Evolutionary conservation across 1,140 invertebrate species (phyloP), one percentile per base, ranked within the genome.

Genomic region (Cyphomyrmex costatus): DNA sequence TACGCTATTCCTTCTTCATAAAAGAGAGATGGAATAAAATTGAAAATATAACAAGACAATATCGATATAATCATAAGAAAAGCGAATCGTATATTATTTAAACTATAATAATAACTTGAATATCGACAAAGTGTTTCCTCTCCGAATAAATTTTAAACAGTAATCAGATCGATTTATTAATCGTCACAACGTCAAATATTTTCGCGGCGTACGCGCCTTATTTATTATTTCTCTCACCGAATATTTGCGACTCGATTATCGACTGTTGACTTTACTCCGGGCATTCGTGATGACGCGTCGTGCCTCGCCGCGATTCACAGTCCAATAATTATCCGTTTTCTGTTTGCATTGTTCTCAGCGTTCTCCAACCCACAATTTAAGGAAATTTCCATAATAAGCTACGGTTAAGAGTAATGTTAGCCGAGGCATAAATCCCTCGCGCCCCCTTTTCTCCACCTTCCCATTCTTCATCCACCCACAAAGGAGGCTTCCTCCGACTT

Each of bases 301-400:
- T 73, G 46, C 68, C 88, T 56, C 80, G 85, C 63, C 68, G 68
- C 84, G 80, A 90, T 90, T 90, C 86, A 80, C 88, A 84, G 80
- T 90, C 88, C 86, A 91, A 92, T 91, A 92, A 93, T 92, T 93
- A 92, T 90, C 89, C 92, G 88, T 91, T 93, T 92, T 90, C 90
- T 90, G 92, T 93, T 93, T 92, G 92, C 89, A 93, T 92, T 92
- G 92, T 92, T 91, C 86, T 86, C 76, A 56, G 83, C 71, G 56
- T 63, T 79, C 85, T 82, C 85, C 88, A 92, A 91, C 82, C 88
- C 88, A 71, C 88, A 89, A 89, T 93, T 92, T 89, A 86, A 89
- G 78, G 87, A 88, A 87, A 92, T 93, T 92, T 93, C 86, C 92
- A 92, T 93, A 93, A 92, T 92, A 89, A 90, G 88, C 88, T 89